Evolutionary conservation across 2,113 vertebrate genomes (phyloP).

Genomic region (Trematomus loennbergii): DNA sequence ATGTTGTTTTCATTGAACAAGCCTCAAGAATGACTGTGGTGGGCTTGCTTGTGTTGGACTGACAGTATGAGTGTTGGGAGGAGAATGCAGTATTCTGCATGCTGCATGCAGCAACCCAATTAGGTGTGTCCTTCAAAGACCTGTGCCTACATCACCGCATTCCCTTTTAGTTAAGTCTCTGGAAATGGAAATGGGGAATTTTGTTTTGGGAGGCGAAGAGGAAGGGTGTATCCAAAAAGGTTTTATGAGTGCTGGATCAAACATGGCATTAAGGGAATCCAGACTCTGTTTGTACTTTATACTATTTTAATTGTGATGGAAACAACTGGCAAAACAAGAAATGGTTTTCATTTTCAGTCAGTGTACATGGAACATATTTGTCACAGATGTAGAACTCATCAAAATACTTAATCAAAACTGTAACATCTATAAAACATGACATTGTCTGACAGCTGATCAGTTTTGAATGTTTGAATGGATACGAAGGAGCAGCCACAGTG

Average conservation of each 20-base stretch:
- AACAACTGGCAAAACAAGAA: background rate
- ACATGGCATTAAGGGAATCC: slow-evolving; percentile 4
- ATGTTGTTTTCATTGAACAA: slow-evolving; percentile 21
- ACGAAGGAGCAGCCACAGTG: background rate
- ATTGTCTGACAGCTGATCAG: background rate
- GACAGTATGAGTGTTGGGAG: slow-evolving; percentile 10
- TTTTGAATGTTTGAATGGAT: background rate
- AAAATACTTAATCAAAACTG: background rate
- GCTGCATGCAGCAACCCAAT: slow-evolving; percentile 14
- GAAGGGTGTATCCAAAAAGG: background rate
- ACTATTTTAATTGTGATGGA: background rate
- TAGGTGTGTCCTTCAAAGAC: slow-evolving; percentile 4
- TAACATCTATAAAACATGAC: background rate
- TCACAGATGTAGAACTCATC: background rate
- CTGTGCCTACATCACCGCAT: background rate
- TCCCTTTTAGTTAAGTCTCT: background rate
- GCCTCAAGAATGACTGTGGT: slow-evolving; percentile 7
- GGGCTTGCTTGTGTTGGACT: slow-evolving; percentile 15
- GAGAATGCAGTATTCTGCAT: slow-evolving; percentile 21
- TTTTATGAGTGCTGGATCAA: background rate
- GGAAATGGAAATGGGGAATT: background rate
- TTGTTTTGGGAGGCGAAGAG: background rate
- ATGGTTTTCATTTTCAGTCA: background rate
- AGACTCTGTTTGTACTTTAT: background rate
- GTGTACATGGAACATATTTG: background rate